Conservation (phyloP, 2,888 invertebrate species). For the Pyrrhia umbra region DNA sequence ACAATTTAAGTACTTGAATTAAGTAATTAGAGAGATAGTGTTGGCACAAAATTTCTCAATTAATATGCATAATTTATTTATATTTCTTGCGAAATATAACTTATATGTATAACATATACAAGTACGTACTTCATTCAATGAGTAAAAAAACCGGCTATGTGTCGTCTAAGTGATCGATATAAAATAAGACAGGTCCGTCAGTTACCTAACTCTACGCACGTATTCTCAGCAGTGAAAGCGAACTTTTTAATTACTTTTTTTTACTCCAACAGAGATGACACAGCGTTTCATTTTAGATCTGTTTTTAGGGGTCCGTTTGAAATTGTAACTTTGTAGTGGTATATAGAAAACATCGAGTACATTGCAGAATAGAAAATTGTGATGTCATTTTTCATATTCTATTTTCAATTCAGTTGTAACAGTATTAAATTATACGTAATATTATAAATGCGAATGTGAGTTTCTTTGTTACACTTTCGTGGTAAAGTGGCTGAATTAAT, state of each 20-base stretch:
- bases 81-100: constrained; percentile 55
- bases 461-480: no score
- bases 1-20: constrained; percentile 35
- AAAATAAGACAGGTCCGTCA: constrained; percentile 77
- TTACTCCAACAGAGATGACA: constrained; percentile 83
- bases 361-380: background rate
- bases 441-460: no score
- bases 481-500: no score
- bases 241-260: constrained; percentile 86
- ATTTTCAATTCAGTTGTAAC: no score
- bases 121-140: constrained; percentile 58
- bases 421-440: no score
- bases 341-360: background rate
- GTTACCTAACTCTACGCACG: constrained; percentile 85
- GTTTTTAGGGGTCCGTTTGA: constrained; percentile 45
- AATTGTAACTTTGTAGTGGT: constrained; percentile 15
- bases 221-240: constrained; percentile 85
- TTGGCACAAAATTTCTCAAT: constrained; percentile 6
- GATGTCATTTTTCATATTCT: no score
- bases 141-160: constrained; percentile 80
- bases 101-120: constrained; percentile 47
- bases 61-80: background rate
- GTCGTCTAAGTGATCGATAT: constrained; percentile 82
- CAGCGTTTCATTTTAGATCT: constrained; percentile 71
- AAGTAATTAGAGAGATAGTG: constrained; percentile 19